Base-by-base conservation (phyloP, 2,888 invertebrate species). In the Drosophila niveifrons region DNA sequence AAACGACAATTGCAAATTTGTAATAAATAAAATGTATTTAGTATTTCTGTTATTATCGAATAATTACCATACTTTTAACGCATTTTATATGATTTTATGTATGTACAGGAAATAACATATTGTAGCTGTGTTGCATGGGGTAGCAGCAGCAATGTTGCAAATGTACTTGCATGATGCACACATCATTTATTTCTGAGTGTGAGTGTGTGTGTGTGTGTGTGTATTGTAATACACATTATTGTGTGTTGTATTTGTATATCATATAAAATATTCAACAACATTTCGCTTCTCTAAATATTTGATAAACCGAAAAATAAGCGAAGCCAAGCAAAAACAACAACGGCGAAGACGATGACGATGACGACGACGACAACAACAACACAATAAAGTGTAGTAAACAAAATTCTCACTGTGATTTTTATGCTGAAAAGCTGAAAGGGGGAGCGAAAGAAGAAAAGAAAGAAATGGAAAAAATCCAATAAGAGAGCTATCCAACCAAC, bases 261-360 rank as follows among this genome's bases (percentile, higher is more conserved):
- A 31, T 58, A 41, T 82, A 51, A 75, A 77, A 66, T 62, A 77
- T 82, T 61, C 75, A 77, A 65, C 18, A 67, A 62, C 39, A 50
- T 58, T 69, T 72, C 46, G 68, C 53, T 71, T 43, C 61, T 69
- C 56, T 68, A 55, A 71, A 71, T 71, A 73, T 61, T 83, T 66
- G 66, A 74, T 72, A 52, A 18, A 41, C 80, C 68, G 47, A 63
- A 59, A 84, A 75, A 75, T 70, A 72, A 77, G 66, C 63, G 34
- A 46, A 51, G 48, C 15, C 61, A 51, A 76, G 67, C 39, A 64
- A 53, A 18, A 44, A 47, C 59, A 65, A 67, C 44, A 63, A 36
- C 6, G 28, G 34, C 28, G 63, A 52, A 18, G 36, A 39, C 63
- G 66, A 4, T 6, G n/a, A 34, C 34, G 31, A 53, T 59, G 9